These are phyloP conservation scores for Henricia sp. DNA, from an alignment of 53 echinoderm and acorn worm species.

Conservation along the genomic window DNA sequence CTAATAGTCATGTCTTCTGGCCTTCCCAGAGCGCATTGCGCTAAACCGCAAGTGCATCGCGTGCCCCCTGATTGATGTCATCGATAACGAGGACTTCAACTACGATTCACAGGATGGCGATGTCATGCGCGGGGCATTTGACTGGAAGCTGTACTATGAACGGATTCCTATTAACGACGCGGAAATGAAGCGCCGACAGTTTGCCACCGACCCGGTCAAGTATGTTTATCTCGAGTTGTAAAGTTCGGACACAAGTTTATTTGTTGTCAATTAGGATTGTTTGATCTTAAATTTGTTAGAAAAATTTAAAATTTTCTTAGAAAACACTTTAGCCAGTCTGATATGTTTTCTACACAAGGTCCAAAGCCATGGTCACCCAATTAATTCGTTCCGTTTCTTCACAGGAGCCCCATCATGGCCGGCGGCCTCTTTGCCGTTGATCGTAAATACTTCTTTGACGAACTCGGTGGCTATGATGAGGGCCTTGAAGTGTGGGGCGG, in stretches of 20 bases:
- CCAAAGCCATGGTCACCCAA: not conserved
- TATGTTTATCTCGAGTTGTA: too few species aligned
- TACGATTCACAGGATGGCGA: conserved; percentile 99
- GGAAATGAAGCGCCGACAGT: conserved; percentile 76
- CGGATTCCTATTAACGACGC: conserved; percentile 91
- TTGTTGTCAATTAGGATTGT: too few species aligned
- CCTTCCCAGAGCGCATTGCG: conserved; percentile 96
- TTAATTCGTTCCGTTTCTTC: not conserved
- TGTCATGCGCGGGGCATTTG: conserved; percentile 97
- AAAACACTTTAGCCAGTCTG: too few species aligned
- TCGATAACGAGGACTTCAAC: conserved; percentile 96
- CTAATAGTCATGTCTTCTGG: not conserved
- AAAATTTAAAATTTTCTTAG: not conserved
- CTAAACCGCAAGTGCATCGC: conserved; percentile 88
- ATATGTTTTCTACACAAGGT: not conserved
- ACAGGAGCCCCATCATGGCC: conserved; percentile 95
- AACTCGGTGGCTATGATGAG: conserved; percentile 95
- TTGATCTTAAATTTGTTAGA: not conserved
- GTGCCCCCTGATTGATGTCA: conserved; percentile 99
- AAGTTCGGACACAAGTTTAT: not conserved
- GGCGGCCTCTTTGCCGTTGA: conserved; percentile 97
- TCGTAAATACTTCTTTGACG: conserved; percentile 94
- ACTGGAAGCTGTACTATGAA: conserved; percentile 98
- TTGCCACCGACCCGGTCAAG: conserved; percentile 88
- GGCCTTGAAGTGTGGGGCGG: conserved; percentile 98